phyloP scores from a whole-genome alignment of 1,140 invertebrate species.

The Belonocnema kinseyi region DNA sequence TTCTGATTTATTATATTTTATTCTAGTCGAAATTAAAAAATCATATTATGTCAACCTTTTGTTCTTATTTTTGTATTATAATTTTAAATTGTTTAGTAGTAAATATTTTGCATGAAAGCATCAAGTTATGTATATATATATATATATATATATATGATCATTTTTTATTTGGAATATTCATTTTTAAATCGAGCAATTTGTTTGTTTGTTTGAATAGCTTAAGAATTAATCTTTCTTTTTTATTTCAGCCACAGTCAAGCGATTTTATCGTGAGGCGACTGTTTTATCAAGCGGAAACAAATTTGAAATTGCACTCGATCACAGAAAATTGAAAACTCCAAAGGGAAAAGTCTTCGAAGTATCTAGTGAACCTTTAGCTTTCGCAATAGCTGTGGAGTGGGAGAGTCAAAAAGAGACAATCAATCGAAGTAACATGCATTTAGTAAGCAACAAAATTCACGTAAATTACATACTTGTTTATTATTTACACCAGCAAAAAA shows the following conservation, averaged over 20 bases:
- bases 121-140: too few species aligned
- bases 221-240: not conserved
- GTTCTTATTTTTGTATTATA: too few species aligned
- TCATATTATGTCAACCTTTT: too few species aligned
- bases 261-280: conserved; percentile 84
- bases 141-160: too few species aligned
- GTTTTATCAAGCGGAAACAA: conserved; percentile 79
- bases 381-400: conserved; percentile 95
- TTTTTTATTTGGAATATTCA: too few species aligned
- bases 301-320: conserved; percentile 87
- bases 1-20: too few species aligned
- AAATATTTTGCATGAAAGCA: too few species aligned
- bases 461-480: conserved; percentile 36
- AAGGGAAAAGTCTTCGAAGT: conserved; percentile 86
- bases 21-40: too few species aligned
- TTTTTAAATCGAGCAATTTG: too few species aligned
- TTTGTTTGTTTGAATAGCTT: too few species aligned
- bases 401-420: conserved; percentile 89
- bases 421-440: conserved; percentile 88
- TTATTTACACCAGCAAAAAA: conserved; percentile 18
- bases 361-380: conserved; percentile 89
- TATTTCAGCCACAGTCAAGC: conserved; percentile 75
- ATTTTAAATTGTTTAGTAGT: too few species aligned
- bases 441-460: conserved; percentile 78
- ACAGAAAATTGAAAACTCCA: conserved; percentile 92